Percentiles rank a stretch among this genome's conserved stretches.
phyloP scores from a whole-genome alignment of 2,888 invertebrate species.

The Masnerella sp. region DNA sequence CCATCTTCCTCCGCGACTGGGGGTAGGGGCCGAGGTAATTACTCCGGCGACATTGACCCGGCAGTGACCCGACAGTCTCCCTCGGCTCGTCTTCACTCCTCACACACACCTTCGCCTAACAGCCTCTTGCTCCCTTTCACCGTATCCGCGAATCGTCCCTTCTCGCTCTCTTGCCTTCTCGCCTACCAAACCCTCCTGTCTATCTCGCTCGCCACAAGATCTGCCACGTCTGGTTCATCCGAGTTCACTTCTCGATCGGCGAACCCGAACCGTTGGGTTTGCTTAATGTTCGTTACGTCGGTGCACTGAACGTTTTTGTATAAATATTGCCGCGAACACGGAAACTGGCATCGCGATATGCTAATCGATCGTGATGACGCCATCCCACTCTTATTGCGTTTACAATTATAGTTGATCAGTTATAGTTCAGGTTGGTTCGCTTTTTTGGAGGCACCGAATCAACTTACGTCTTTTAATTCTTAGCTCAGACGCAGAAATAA shows the following conservation, averaged over 20 bases:
- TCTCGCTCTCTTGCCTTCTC: conserved; percentile 20
- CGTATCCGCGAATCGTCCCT: conserved; percentile 36
- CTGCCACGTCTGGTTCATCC: conserved; percentile 72
- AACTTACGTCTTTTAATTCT: too few relatives aligned
- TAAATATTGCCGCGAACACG: conserved; percentile 47
- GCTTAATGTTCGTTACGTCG: conserved; percentile 59
- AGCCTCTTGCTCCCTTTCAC: conserved; percentile 21
- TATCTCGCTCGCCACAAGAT: conserved; percentile 48
- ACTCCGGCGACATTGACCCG: conserved; percentile 76
- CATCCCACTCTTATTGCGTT: conserved; percentile 22
- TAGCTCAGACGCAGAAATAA: too few relatives aligned
- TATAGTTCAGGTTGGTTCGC: too few relatives aligned
- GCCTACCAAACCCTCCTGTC: conserved; percentile 23
- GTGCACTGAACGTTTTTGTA: conserved; percentile 53
- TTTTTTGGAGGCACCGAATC: too few relatives aligned
- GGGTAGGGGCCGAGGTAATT: conserved; percentile 70
- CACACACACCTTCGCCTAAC: conserved; percentile 53
- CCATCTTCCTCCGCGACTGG: conserved; percentile 34
- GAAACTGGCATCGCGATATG: conserved; percentile 35
- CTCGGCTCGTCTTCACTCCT: conserved; percentile 59
- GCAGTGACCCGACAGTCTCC: conserved; percentile 71
- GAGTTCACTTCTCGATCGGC: conserved; percentile 75
- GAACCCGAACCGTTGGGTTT: conserved; percentile 69
- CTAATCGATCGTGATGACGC: conserved; percentile 42
- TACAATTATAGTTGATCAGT: too few relatives aligned